These are phyloP conservation scores for Aplidium turbinatum DNA, from an alignment of 23 tunicate species.

Conservation along the genomic window DNA sequence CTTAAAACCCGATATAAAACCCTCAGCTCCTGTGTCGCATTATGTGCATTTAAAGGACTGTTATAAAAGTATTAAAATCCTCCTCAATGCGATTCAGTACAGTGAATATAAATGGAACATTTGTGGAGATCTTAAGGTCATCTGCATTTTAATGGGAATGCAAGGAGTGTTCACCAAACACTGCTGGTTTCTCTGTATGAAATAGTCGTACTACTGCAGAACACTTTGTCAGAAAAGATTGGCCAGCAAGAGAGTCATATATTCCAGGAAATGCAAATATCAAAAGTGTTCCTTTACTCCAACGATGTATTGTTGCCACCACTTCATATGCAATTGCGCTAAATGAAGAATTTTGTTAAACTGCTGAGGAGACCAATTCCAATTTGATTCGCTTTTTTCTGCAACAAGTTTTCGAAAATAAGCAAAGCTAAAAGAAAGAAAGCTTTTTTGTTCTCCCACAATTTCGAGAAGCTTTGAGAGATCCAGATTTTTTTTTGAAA, in stretches of 20 bases:
- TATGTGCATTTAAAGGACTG: constrained; percentile 28
- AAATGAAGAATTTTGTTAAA: constrained; percentile 42
- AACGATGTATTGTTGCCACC: constrained; percentile 25
- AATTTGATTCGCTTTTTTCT: constrained; percentile 23
- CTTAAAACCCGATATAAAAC: no score
- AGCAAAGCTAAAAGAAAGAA: constrained; percentile 40
- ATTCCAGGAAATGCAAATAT: constrained; percentile 30
- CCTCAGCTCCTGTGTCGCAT: constrained; percentile 27
- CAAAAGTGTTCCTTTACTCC: constrained; percentile 16
- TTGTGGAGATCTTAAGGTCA: constrained; percentile 30
- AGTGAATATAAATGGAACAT: constrained; percentile 20
- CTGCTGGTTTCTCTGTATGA: constrained; percentile 45
- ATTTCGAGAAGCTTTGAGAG: constrained; percentile 29
- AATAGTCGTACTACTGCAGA: constrained; percentile 46
- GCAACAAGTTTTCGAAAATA: constrained; percentile 28
- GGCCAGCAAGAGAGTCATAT: constrained; percentile 32
- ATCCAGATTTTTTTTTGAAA: constrained; percentile 25
- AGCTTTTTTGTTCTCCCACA: constrained; percentile 37
- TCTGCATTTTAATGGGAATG: constrained; percentile 26
- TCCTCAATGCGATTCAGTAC: constrained; percentile 23
- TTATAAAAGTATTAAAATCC: constrained; percentile 34
- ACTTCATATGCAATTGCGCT: constrained; percentile 25
- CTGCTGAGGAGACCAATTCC: constrained; percentile 21
- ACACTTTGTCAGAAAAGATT: constrained; percentile 32
- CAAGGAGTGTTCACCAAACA: constrained; percentile 35